Evolutionary conservation across 1,140 invertebrate genomes (phyloP).

Genomic region (Lucilia cuprina): DNA sequence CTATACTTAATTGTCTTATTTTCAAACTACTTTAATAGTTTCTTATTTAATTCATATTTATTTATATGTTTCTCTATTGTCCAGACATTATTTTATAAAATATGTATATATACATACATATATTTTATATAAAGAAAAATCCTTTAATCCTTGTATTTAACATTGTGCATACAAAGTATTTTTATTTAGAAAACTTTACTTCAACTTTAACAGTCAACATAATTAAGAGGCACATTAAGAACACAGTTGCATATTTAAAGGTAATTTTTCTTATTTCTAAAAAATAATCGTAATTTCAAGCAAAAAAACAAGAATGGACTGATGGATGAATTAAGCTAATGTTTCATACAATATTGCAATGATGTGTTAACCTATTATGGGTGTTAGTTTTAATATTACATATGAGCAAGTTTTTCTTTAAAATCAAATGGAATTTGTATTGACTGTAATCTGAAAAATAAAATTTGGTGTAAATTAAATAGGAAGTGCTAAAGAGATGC

Average conservation of each 20-base stretch:
- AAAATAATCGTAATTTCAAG: background rate
- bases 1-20: too few species aligned
- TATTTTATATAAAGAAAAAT: too few species aligned
- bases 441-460: too few species aligned
- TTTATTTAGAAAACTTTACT: background rate
- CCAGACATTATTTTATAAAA: background rate
- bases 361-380: too few species aligned
- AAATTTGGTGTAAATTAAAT: too few species aligned
- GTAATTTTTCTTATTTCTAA: background rate
- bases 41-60: background rate
- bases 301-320: background rate
- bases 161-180: background rate
- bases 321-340: background rate
- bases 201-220: background rate
- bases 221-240: conserved; percentile 11
- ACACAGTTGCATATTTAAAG: conserved; percentile 11
- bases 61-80: background rate
- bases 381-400: too few species aligned
- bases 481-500: too few species aligned
- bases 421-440: background rate
- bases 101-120: too few species aligned
- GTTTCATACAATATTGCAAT: background rate
- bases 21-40: too few species aligned
- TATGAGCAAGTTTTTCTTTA: background rate
- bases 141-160: background rate